These are phyloP conservation scores for Scopus umbretta DNA, from an alignment of 2,113 vertebrate genomes.

Conservation along the genomic window DNA sequence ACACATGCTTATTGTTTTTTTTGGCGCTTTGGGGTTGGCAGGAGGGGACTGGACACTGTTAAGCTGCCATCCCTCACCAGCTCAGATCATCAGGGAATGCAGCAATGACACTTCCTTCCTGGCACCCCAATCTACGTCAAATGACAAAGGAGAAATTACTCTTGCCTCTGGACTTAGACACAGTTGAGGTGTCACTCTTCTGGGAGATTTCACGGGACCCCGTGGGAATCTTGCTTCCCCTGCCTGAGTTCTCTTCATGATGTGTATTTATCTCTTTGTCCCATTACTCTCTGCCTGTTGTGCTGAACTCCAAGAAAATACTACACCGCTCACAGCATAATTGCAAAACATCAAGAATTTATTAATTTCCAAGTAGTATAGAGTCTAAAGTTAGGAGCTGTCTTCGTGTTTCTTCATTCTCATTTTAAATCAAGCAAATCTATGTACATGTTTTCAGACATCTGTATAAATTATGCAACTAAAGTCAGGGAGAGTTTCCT, in stretches of 20 bases:
- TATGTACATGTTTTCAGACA: background rate
- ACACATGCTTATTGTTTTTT: background rate
- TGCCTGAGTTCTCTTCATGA: background rate
- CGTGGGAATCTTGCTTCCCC: background rate
- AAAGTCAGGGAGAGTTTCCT: background rate
- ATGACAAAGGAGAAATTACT: background rate
- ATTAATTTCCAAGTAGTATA: slow-evolving; percentile 43
- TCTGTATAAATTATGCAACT: slow-evolving; percentile 15
- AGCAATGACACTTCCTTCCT: background rate
- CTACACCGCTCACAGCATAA: background rate
- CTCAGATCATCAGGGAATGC: background rate
- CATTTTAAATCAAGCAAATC: background rate
- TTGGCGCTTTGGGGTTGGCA: background rate
- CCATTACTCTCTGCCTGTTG: background rate
- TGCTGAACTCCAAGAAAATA: background rate
- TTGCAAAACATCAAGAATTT: slow-evolving; percentile 67
- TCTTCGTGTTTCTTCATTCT: background rate
- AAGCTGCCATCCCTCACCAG: background rate
- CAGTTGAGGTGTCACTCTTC: background rate
- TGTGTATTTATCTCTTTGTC: background rate
- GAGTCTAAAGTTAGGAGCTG: background rate
- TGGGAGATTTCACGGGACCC: background rate
- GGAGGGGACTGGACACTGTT: background rate
- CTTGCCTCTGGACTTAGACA: background rate
- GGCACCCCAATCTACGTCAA: background rate